Evolutionary conservation across 2,113 vertebrate species (phyloP), one percentile per base, ranked within the genome.

Genomic region (Campylorhamphus procurvoides): DNA sequence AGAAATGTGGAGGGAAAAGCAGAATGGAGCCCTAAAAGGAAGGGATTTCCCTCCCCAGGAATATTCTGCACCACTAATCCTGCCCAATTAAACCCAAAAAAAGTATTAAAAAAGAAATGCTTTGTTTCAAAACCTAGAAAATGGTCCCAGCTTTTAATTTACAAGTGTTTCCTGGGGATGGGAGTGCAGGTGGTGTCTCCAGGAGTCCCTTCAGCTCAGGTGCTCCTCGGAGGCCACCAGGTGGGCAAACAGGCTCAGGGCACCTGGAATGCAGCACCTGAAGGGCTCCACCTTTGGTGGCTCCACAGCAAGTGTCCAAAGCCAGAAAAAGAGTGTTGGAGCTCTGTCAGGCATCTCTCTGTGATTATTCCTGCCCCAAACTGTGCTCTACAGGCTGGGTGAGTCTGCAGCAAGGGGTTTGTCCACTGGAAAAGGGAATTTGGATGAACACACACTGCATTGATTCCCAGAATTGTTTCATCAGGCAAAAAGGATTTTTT

Each of bases 201-300:
- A 23, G 85, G 58, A 33, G 62, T 6, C 7, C 15, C 28, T 3
- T 3, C 3, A 7, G 86, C 63, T 87, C 5, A 7, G 12, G 27
- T 5, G 64, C 4, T 89, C 44, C 91, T 72, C 8, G 63, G 89
- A 31, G 79, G 94, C 94, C 93, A 92, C 8, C 93, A 94, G 93
- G 58, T 3, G 91, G 94, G 84, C 93, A 92, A 53, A 87, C 2
- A 68, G 59, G 35, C 93, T 90, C 91, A 95, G 76, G 77, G 86
- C 89, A 92, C 63, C 90, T 19, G 77, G 12, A 77, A 27, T 2
- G 37, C 81, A 37, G 1, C 81, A 46, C 87, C 68, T 8, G 18
- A 0, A 66, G 55, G 35, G 20, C 55, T 47, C 0, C 0, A 0
- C 8, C 7, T 7, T 12, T 29, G 37, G 0, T 12, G 52, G 0